phyloP scores from a whole-genome alignment of 1,140 invertebrate species.

The Onthophagus taurus region DNA sequence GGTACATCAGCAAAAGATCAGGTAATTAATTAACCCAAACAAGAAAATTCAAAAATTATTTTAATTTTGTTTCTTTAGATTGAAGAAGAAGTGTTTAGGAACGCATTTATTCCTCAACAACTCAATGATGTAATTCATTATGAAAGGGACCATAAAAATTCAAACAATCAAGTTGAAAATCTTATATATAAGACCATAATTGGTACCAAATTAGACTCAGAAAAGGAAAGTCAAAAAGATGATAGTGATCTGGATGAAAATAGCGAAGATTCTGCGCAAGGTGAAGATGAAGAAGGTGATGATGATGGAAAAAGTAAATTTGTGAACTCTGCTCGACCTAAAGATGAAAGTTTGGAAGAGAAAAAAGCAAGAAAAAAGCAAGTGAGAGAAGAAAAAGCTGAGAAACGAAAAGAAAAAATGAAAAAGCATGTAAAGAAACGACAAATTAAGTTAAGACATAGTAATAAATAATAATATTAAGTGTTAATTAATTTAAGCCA shows the following conservation, averaged over 20 bases:
- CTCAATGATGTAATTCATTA: slow-evolving; percentile 87
- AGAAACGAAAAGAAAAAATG: slow-evolving; percentile 85
- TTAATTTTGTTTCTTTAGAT: slow-evolving; percentile 33
- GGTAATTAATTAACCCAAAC: slow-evolving; percentile 28
- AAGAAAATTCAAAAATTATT: neutral
- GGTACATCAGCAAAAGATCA: slow-evolving; percentile 59
- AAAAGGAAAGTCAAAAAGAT: slow-evolving; percentile 44
- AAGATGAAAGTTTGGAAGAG: slow-evolving; percentile 78
- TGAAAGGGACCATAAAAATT: slow-evolving; percentile 78
- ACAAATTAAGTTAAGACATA: slow-evolving; percentile 66
- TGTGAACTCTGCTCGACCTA: slow-evolving; percentile 59
- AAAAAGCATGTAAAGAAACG: slow-evolving; percentile 95
- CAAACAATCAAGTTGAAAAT: slow-evolving; percentile 64
- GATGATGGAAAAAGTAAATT: slow-evolving; percentile 50
- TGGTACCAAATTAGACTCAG: slow-evolving; percentile 66
- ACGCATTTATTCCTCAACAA: slow-evolving; percentile 88
- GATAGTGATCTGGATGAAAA: slow-evolving; percentile 35
- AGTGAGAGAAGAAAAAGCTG: slow-evolving; percentile 78
- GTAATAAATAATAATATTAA: too few species aligned
- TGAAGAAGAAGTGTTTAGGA: slow-evolving; percentile 87
- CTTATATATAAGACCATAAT: slow-evolving; percentile 76
- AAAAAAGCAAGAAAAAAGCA: slow-evolving; percentile 80
- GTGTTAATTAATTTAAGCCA: too few species aligned
- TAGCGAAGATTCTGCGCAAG: slow-evolving; percentile 37
- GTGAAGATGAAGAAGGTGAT: slow-evolving; percentile 30